Percentiles rank a stretch among this genome's conserved stretches.
These are phyloP conservation scores for Cinclus mexicanus DNA, from an alignment of 2,113 vertebrate species.

Conservation along the genomic window DNA sequence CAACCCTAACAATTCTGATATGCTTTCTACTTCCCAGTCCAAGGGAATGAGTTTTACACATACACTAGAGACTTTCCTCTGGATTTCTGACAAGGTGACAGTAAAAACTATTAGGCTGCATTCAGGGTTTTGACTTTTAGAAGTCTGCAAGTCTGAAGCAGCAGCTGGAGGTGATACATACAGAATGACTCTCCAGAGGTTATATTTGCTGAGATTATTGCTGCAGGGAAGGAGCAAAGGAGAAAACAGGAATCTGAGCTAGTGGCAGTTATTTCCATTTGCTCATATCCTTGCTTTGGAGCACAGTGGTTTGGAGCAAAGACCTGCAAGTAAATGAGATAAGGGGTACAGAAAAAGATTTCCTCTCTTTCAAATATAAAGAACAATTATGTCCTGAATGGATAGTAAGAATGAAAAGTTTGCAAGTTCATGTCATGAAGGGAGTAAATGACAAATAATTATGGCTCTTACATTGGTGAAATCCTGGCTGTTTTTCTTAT, in stretches of 20 bases:
- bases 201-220: constrained; percentile 2
- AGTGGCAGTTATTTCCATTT: not conserved
- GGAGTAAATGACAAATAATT: not conserved
- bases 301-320: not conserved
- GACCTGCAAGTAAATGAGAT: not conserved
- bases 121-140: not conserved
- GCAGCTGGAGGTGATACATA: not conserved
- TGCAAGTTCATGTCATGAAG: not conserved
- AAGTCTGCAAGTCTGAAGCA: constrained; percentile 29
- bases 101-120: not conserved
- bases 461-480: not conserved
- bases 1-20: not conserved
- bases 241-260: not conserved
- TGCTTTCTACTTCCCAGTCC: not conserved
- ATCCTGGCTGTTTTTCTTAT: not conserved
- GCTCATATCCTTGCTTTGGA: not conserved
- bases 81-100: not conserved
- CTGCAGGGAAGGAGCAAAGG: not conserved
- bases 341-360: not conserved
- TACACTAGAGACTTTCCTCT: not conserved
- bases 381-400: not conserved
- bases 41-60: not conserved
- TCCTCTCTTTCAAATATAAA: not conserved
- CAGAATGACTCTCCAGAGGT: not conserved
- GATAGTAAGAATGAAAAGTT: not conserved